Base-by-base conservation (phyloP, 2,888 invertebrate species). In the Phorcus lineatus region DNA sequence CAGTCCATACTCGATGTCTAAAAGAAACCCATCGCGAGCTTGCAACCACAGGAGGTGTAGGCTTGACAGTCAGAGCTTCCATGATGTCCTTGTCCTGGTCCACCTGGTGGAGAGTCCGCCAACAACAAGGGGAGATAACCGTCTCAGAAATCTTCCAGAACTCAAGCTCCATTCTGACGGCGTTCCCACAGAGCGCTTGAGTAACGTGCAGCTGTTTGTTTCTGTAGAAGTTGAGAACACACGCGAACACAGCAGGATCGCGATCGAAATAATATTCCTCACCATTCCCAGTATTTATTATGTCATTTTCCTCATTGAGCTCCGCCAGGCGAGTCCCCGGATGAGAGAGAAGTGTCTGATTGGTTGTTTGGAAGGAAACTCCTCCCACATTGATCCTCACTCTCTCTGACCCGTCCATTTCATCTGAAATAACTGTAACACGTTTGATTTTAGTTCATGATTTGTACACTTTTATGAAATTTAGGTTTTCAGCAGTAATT, bases 181-280 rank as follows among this genome's bases (percentile, higher is more conserved):
- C 82, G 13, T 83, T 85, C 3, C 87, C 87, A 78, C 87, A 87
- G 62, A 79, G 79, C 62, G 83, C 82, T 47, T 85, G 83, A 31
- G 87, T 84, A 19, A 86, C 78, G 78, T 87, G 87, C 9, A 87
- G 83, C 53, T 86, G 83, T 40, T 80, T 82, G 13, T 80, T 80
- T 17, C 87, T 81, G 75, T 84, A 86, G 36, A 75, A 85, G 74
- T 87, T 86, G 62, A 87, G 75, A 28, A 87, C 80, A 66, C 74
- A 83, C 67, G 82, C 82, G 82, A 87, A 87, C 17, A 86, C 79
- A 52, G 70, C 57, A 16, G 86, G 85, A 31, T 86, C 86, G 2
- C 87, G 79, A 78, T 87, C 86, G 77, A 85, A 87, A 82, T 83
- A 87, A 82, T 82, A 85, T 36, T 77, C 67, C 36, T 36, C 4